A percentile compares a stretch with the other conserved stretches of the same genome.
phyloP scores from a whole-genome alignment of 53 echinoderm and acorn worm species.

The Holothuria leucospilota region DNA sequence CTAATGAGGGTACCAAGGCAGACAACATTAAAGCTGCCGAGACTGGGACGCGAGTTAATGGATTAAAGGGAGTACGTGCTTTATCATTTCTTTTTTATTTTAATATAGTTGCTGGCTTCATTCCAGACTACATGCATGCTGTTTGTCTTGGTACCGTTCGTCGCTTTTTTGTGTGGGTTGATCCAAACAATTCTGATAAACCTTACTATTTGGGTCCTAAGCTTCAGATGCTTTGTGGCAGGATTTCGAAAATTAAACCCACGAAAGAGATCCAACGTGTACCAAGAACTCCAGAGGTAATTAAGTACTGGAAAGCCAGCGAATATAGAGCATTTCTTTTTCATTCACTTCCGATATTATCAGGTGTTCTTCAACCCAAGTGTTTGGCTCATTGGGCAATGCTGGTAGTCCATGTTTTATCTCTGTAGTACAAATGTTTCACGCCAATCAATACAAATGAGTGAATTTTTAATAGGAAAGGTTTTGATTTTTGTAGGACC shows the following conservation, averaged over 20 bases:
- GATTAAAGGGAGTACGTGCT: conserved; percentile 50
- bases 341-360: conserved; percentile 6
- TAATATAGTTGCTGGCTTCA: conserved; percentile 53
- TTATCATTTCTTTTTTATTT: conserved; percentile 54
- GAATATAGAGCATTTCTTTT: conserved; percentile 55
- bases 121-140: conserved; percentile 61
- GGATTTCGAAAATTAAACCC: conserved; percentile 28
- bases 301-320: conserved; percentile 49
- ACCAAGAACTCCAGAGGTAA: conserved; percentile 18
- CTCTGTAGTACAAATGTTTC: background rate
- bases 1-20: too few species aligned
- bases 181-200: conserved; percentile 20
- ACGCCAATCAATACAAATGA: too few species aligned
- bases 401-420: conserved; percentile 30
- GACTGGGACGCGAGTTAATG: background rate
- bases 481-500: conserved; percentile 50
- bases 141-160: conserved; percentile 58
- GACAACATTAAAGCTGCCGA: background rate
- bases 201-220: conserved; percentile 29
- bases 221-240: background rate
- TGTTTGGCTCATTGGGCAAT: conserved; percentile 44
- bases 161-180: conserved; percentile 26
- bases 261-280: conserved; percentile 55
- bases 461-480: conserved; percentile 8
- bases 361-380: conserved; percentile 5